phyloP scores from a whole-genome alignment of 2,113 vertebrate species.

The Apus apus region DNA sequence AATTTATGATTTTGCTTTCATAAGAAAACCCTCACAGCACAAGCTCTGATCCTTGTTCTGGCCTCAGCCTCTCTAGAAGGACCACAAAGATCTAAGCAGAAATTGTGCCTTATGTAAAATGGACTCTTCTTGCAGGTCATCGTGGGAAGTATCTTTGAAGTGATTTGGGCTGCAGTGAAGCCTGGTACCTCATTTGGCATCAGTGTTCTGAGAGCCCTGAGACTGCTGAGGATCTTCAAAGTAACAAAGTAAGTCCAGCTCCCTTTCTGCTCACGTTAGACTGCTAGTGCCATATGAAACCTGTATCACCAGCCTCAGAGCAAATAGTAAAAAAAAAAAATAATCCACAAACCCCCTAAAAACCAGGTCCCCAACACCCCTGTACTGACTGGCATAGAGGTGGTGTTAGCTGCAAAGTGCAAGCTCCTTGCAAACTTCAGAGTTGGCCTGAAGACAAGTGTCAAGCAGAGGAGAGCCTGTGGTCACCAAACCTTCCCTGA shows the following conservation, averaged over 20 bases:
- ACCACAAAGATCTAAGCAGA: not conserved
- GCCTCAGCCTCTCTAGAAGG: not conserved
- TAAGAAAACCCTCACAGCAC: not conserved
- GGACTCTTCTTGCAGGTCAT: slow-evolving; percentile 82
- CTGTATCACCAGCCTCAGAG: not conserved
- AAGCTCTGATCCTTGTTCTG: not conserved
- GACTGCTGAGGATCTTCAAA: slow-evolving; percentile 94
- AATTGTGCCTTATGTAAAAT: not conserved
- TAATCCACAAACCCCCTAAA: no score
- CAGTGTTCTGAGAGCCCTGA: slow-evolving; percentile 90
- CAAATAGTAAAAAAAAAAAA: fast-evolving
- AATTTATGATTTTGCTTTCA: not conserved
- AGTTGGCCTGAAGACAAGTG: not conserved
- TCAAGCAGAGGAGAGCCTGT: not conserved
- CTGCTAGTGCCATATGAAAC: fast-evolving
- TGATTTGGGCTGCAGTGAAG: slow-evolving; percentile 94
- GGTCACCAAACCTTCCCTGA: not conserved
- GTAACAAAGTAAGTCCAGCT: slow-evolving; percentile 90
- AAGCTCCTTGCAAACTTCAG: not conserved
- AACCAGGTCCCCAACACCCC: fast-evolving
- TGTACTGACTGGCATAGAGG: not conserved
- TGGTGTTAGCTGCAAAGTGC: not conserved
- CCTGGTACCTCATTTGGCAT: slow-evolving; percentile 95
- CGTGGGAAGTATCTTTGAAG: slow-evolving; percentile 96
- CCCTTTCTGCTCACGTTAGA: fast-evolving